A percentile compares a stretch with the other conserved stretches of the same genome.
Conservation (phyloP, 2,797 vertebrate genomes). For the Rhynchonycteris naso region DNA sequence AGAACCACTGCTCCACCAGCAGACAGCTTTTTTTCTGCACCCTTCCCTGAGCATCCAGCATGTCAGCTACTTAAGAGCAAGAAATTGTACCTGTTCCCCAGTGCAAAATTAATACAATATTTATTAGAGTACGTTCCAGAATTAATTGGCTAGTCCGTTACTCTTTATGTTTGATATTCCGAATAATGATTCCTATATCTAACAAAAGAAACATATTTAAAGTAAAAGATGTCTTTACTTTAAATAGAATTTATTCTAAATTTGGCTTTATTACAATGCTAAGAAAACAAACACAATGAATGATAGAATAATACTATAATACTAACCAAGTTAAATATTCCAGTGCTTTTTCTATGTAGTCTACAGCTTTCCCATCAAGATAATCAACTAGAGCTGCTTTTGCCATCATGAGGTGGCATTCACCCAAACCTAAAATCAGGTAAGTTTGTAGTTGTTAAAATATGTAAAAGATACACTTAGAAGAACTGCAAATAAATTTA, state of each 20-base stretch:
- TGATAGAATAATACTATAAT: conserved; percentile 21
- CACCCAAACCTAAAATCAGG: conserved; percentile 91
- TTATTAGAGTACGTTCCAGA: not conserved
- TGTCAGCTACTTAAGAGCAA: not conserved
- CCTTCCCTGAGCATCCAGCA: not conserved
- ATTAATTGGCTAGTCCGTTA: not conserved
- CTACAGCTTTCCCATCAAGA: conserved; percentile 93
- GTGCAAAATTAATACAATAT: not conserved
- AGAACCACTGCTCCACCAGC: not conserved
- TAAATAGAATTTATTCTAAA: conserved; percentile 12
- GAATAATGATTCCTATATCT: not conserved
- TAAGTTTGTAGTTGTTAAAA: conserved; percentile 38
- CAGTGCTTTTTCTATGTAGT: conserved; percentile 92
- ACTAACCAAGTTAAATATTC: conserved; percentile 93
- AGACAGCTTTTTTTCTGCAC: not conserved
- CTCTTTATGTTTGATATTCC: conserved; percentile 13
- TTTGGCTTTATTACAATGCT: conserved; percentile 29
- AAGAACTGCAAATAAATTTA: conserved; percentile 26
- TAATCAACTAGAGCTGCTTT: conserved; percentile 91
- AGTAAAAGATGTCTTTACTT: not conserved
- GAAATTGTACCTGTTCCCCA: not conserved
- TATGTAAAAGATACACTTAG: conserved; percentile 21
- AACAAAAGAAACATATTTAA: conserved; percentile 1
- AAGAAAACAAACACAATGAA: conserved; percentile 19
- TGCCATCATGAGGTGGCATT: conserved; percentile 94